Conservation (phyloP, 2,113 vertebrate genomes). For the Sterrhoptilus dennistouni region DNA sequence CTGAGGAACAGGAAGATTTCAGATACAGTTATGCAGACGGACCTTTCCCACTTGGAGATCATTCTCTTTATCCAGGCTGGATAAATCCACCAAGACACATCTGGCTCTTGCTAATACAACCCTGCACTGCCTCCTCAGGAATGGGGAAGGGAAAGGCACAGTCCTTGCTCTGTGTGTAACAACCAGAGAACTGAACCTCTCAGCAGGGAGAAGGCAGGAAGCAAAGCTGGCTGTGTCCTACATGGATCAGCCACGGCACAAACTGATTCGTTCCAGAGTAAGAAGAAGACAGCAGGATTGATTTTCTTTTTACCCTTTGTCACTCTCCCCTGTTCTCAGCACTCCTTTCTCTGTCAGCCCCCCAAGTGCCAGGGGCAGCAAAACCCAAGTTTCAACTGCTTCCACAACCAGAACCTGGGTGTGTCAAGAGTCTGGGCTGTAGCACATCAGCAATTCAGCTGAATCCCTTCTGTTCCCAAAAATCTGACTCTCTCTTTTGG, state of each 20-base stretch:
- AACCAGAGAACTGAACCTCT: background rate
- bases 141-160: background rate
- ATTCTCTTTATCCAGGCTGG: background rate
- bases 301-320: background rate
- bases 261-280: background rate
- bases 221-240: background rate
- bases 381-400: background rate
- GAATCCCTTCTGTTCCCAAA: background rate
- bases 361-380: background rate
- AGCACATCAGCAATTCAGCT: background rate
- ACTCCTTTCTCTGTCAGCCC: background rate
- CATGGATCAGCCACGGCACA: background rate
- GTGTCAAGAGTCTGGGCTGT: background rate
- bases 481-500: background rate
- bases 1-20: constrained; percentile 72
- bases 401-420: background rate
- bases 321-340: background rate
- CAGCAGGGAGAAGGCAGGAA: background rate
- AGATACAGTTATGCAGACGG: background rate
- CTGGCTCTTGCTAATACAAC: background rate
- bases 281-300: background rate
- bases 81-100: background rate
- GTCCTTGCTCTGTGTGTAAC: background rate
- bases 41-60: background rate
- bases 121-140: background rate